Percentiles rank a stretch among this genome's conserved stretches.
Conservation (phyloP, 2,888 invertebrate species). For the Leptinotarsa juncta region DNA sequence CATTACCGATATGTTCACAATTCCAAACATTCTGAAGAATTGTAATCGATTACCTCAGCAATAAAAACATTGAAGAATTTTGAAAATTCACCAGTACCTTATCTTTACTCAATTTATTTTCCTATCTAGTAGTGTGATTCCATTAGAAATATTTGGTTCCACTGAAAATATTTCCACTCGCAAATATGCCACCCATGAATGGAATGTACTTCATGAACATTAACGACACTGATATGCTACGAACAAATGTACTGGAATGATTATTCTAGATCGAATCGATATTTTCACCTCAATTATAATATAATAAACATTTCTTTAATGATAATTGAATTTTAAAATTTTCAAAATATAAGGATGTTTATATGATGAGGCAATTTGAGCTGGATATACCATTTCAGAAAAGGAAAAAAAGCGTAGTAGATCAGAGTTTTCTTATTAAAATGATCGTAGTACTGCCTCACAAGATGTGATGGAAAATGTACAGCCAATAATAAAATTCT, state of each 20-base stretch:
- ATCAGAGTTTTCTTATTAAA: no score
- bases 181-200: neutral
- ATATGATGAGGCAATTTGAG: no score
- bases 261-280: neutral
- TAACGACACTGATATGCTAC: neutral
- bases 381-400: no score
- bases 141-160: neutral
- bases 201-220: neutral
- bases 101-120: neutral
- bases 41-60: neutral
- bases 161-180: neutral
- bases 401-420: no score
- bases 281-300: neutral
- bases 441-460: no score
- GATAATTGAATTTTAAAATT: no score
- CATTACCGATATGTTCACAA: no score
- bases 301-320: no score
- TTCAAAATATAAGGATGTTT: no score
- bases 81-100: neutral
- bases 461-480: no score
- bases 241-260: neutral
- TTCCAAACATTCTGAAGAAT: no score
- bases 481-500: no score
- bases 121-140: neutral
- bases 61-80: neutral